phyloP scores from a whole-genome alignment of 2,888 invertebrate species.

The Chirona hameri region DNA sequence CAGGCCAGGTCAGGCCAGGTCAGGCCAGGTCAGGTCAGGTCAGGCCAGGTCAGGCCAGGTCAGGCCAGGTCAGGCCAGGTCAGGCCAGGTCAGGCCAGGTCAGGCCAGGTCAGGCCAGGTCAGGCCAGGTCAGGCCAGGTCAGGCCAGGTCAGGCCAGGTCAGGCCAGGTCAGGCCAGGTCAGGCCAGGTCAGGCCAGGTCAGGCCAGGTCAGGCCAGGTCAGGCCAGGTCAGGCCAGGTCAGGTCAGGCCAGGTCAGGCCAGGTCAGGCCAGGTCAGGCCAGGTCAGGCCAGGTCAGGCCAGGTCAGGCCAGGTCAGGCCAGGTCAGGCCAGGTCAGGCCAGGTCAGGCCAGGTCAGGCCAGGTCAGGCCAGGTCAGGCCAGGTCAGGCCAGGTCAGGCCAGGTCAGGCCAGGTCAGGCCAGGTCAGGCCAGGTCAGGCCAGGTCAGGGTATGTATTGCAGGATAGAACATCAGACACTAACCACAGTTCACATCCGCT shows the following conservation, averaged over 20 bases:
- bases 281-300: constrained; percentile 39
- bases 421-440: no score
- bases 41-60: constrained; percentile 39
- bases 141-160: not conserved
- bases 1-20: constrained; percentile 39
- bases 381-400: not conserved
- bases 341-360: not conserved
- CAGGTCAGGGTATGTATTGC: constrained; percentile 46
- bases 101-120: not conserved
- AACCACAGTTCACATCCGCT: no score
- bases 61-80: not conserved
- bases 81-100: constrained; percentile 47
- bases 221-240: not conserved
- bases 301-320: not conserved
- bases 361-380: constrained; percentile 39
- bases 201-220: constrained; percentile 47
- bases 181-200: not conserved
- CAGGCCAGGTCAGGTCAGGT: not conserved
- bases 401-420: constrained; percentile 39
- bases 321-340: constrained; percentile 39
- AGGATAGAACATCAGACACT: no score
- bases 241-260: constrained; percentile 39
- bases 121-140: constrained; percentile 47
- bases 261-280: not conserved
- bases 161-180: constrained; percentile 47